phyloP scores from a whole-genome alignment of 2,888 invertebrate species.

The Metellina segmentata region DNA sequence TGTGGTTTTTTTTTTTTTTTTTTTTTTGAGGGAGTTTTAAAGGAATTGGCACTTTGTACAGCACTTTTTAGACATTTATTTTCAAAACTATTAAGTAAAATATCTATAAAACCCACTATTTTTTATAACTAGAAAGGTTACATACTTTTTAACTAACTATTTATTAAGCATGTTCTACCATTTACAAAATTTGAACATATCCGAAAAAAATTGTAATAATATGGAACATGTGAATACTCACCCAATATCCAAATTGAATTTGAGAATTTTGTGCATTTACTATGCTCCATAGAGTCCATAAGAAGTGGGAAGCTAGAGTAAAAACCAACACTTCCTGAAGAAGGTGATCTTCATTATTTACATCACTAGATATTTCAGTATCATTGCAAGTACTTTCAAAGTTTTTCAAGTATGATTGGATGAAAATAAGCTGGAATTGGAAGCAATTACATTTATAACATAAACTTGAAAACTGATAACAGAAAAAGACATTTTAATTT shows the following conservation, averaged over 20 bases:
- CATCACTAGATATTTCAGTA: constrained; percentile 45
- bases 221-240: constrained; percentile 82
- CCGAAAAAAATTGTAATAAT: not conserved
- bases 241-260: constrained; percentile 97
- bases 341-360: constrained; percentile 81
- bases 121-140: too few species aligned
- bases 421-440: constrained; percentile 53
- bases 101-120: not conserved
- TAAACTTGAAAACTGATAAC: not conserved
- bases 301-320: constrained; percentile 92
- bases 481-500: not conserved
- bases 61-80: too few species aligned
- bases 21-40: too few species aligned
- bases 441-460: too few species aligned
- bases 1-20: too few species aligned
- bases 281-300: constrained; percentile 96
- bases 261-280: constrained; percentile 92
- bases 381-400: constrained; percentile 47
- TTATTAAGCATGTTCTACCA: too few species aligned
- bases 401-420: constrained; percentile 61
- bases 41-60: too few species aligned
- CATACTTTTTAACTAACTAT: too few species aligned
- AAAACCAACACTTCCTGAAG: constrained; percentile 91
- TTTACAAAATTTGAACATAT: not conserved
- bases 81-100: not conserved